phyloP scores from a whole-genome alignment of 2,888 invertebrate genomes.

The Parascotia fuliginaria region DNA sequence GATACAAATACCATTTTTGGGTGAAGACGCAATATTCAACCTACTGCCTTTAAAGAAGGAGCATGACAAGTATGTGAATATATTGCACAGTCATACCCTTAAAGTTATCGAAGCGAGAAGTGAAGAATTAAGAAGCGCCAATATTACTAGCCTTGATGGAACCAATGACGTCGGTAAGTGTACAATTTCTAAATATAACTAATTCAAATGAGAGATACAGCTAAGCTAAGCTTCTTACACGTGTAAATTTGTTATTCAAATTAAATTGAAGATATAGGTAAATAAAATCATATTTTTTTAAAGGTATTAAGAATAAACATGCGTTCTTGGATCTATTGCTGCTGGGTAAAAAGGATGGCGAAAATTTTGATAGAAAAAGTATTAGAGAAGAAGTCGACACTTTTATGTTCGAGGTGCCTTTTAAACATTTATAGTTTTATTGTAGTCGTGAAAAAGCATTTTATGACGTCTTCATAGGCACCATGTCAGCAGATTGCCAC shows the following conservation, averaged over 20 bases:
- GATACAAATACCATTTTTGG: constrained; percentile 67
- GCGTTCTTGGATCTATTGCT: constrained; percentile 89
- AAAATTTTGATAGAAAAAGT: constrained; percentile 84
- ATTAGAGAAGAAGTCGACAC: constrained; percentile 90
- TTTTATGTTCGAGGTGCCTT: constrained; percentile 89
- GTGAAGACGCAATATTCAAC: constrained; percentile 67
- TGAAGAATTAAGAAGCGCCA: constrained; percentile 58
- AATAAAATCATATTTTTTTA: neutral
- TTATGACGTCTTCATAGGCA: too few species aligned
- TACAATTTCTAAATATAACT: too few species aligned
- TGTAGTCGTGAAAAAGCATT: too few species aligned
- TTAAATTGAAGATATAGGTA: too few species aligned
- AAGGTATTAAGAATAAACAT: constrained; percentile 86
- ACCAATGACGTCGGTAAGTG: constrained; percentile 61
- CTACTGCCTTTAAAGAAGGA: constrained; percentile 85
- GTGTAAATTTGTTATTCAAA: too few species aligned
- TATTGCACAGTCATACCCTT: constrained; percentile 74
- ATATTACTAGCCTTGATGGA: constrained; percentile 48
- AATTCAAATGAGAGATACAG: neutral
- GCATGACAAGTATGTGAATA: constrained; percentile 75
- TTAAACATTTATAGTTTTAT: neutral
- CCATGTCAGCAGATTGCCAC: too few species aligned
- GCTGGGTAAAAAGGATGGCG: constrained; percentile 85
- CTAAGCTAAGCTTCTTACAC: too few species aligned
- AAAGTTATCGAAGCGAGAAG: constrained; percentile 74